Conservation (phyloP, 2,113 vertebrate genomes). For the Bostrychus sinensis region DNA sequence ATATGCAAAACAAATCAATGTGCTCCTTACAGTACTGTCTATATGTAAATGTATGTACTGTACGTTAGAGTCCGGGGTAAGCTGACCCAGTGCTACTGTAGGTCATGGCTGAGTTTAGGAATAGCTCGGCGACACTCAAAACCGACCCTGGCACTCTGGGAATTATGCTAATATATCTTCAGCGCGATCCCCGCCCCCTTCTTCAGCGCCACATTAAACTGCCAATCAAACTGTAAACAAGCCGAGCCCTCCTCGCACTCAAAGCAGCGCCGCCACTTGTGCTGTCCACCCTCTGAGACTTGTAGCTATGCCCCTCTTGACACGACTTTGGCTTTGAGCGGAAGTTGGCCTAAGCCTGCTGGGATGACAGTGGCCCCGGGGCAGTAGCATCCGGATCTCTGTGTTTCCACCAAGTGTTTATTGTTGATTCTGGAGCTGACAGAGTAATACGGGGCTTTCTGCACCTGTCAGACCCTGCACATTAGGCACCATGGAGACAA, state of each 20-base stretch:
- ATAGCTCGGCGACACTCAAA: conserved; percentile 77
- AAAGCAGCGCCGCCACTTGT: conserved; percentile 27
- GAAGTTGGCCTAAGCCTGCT: conserved; percentile 36
- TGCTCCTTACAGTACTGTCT: not conserved
- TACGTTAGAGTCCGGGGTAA: conserved; percentile 62
- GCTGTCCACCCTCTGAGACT: conserved; percentile 32
- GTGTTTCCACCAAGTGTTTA: conserved; percentile 23
- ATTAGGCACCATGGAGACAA: conserved; percentile 76
- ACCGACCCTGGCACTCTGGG: conserved; percentile 67
- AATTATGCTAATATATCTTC: conserved; percentile 78
- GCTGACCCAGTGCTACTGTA: conserved; percentile 69
- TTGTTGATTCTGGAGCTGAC: conserved; percentile 68
- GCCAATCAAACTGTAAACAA: conserved; percentile 79
- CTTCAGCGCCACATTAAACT: conserved; percentile 70
- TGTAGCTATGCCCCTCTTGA: conserved; percentile 44
- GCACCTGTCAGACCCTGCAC: conserved; percentile 73
- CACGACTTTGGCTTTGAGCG: conserved; percentile 34
- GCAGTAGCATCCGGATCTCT: conserved; percentile 32
- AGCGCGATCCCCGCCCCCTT: conserved; percentile 59
- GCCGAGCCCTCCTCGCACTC: conserved; percentile 39
- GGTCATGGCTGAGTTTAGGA: conserved; percentile 78
- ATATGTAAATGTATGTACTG: conserved; percentile 16
- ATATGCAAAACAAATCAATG: conserved; percentile 4
- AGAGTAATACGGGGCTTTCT: conserved; percentile 70
- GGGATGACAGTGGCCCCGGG: conserved; percentile 29